Conservation (phyloP, 2,888 invertebrate genomes). For the Dexiosoma caninum region DNA sequence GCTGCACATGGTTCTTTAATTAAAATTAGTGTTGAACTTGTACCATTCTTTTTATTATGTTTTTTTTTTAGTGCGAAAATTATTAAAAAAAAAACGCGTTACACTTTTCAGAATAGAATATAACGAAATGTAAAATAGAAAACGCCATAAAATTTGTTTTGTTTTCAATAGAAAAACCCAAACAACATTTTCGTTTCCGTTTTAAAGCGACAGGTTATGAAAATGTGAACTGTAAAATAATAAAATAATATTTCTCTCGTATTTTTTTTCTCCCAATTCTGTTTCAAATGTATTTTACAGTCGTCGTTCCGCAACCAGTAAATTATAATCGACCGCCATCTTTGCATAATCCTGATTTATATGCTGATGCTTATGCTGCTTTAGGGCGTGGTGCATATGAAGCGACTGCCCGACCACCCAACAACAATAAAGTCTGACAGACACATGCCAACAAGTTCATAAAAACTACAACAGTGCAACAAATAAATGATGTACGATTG, state of each 20-base stretch:
- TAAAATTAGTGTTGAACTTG: too few species aligned
- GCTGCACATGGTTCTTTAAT: too few species aligned
- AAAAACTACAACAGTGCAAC: conserved; percentile 65
- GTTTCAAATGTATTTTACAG: conserved; percentile 65
- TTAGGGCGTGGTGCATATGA: conserved; percentile 76
- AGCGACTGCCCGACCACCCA: conserved; percentile 72
- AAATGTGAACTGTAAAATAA: too few species aligned
- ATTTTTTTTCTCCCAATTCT: neutral
- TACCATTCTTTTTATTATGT: too few species aligned
- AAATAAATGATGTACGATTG: conserved; percentile 44
- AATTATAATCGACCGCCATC: conserved; percentile 78
- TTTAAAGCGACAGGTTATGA: too few species aligned
- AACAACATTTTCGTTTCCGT: too few species aligned
- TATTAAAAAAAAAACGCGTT: too few species aligned
- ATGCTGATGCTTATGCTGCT: conserved; percentile 77
- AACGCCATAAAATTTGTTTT: too few species aligned
- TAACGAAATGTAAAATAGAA: too few species aligned
- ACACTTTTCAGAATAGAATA: too few species aligned
- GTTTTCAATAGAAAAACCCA: neutral
- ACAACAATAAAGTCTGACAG: conserved; percentile 76
- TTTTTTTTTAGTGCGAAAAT: too few species aligned
- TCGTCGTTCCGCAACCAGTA: conserved; percentile 78
- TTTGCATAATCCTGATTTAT: conserved; percentile 73
- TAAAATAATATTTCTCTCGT: neutral
- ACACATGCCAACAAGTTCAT: conserved; percentile 66